phyloP scores from a whole-genome alignment of 2,113 vertebrate species.

The Mesoclemmys tuberculata region DNA sequence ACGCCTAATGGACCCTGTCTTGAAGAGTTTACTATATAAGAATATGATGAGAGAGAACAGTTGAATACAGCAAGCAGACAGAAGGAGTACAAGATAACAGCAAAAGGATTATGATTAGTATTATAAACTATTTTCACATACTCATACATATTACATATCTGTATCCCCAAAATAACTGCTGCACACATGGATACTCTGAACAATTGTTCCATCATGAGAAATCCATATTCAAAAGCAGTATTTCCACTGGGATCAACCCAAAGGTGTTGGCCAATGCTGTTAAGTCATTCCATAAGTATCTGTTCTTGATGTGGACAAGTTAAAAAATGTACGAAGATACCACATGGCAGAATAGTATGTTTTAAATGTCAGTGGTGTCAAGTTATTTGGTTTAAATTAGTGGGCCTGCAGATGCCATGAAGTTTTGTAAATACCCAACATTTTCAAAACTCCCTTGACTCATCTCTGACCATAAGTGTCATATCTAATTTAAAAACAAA shows the following conservation, averaged over 20 bases:
- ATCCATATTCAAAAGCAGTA: slow-evolving; percentile 53
- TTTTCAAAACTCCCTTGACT: neutral
- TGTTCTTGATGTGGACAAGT: neutral
- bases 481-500: neutral
- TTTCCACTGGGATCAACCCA: slow-evolving; percentile 62
- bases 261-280: slow-evolving; percentile 66
- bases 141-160: neutral
- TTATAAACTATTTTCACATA: neutral
- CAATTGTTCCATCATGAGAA: slow-evolving; percentile 50
- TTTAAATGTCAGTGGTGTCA: neutral
- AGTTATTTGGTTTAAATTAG: neutral
- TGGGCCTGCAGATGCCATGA: neutral
- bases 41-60: neutral
- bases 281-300: slow-evolving; percentile 61
- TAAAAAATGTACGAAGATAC: neutral
- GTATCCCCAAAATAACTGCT: neutral
- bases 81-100: neutral
- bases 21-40: neutral
- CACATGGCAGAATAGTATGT: neutral
- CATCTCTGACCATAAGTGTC: neutral
- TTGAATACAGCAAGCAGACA: neutral
- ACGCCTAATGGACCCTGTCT: neutral
- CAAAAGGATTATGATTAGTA: neutral
- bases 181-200: slow-evolving; percentile 1
- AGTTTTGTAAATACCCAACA: neutral